Conservation (phyloP, 2,113 vertebrate genomes). For the Pantherophis guttatus region DNA sequence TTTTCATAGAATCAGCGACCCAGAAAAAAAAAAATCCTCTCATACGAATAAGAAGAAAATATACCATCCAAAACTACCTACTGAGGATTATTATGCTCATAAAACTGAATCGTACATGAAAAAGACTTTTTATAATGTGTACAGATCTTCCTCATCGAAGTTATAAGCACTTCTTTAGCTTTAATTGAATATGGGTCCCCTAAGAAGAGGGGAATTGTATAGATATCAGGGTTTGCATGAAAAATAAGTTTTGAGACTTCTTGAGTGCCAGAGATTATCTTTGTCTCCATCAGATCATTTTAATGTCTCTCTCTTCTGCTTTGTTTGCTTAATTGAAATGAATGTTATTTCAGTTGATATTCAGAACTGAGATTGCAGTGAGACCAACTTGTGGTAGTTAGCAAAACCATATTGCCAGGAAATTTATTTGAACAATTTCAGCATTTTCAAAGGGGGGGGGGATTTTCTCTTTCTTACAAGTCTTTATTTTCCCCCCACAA, state of each 20-base stretch:
- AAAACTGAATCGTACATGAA: constrained; percentile 37
- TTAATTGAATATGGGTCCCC: constrained; percentile 18
- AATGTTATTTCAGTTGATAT: constrained; percentile 17
- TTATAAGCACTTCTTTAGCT: constrained; percentile 23
- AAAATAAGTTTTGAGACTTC: constrained; percentile 34
- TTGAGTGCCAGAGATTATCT: constrained; percentile 28
- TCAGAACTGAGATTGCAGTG: neutral
- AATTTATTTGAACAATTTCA: constrained; percentile 5
- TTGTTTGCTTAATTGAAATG: constrained; percentile 45
- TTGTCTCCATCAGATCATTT: constrained; percentile 50
- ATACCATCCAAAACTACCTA: constrained; percentile 30
- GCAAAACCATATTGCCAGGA: neutral
- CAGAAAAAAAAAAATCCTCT: neutral
- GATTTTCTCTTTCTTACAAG: neutral
- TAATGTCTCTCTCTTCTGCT: constrained; percentile 46
- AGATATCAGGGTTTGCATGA: constrained; percentile 4
- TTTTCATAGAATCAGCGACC: constrained; percentile 40
- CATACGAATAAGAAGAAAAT: constrained; percentile 23
- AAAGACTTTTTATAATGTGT: constrained; percentile 28
- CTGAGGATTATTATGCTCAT: constrained; percentile 30
- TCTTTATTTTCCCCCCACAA: neutral
- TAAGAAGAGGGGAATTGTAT: constrained; percentile 22
- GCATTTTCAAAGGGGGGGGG: neutral
- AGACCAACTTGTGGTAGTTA: constrained; percentile 1
- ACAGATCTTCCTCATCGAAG: neutral